phyloP scores from a whole-genome alignment of 2,888 invertebrate genomes.

The Drosophila formosana region DNA sequence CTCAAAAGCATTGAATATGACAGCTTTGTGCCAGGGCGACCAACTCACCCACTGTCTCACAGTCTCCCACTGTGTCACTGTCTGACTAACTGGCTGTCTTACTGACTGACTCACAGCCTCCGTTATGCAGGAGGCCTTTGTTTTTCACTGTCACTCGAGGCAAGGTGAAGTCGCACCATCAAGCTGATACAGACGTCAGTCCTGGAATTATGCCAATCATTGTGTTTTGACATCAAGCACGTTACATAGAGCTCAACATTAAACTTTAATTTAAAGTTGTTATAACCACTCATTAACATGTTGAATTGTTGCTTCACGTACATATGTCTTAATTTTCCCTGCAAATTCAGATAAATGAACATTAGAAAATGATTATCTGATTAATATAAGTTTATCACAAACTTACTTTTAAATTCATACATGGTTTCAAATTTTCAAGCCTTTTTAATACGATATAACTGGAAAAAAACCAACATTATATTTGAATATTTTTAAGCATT shows the following conservation, averaged over 20 bases:
- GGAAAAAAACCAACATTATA: no score
- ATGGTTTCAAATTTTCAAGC: no score
- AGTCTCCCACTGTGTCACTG: conserved; percentile 6
- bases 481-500: no score
- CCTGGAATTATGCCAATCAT: conserved; percentile 4
- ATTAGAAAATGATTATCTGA: no score
- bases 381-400: no score
- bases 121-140: background rate
- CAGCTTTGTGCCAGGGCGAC: background rate
- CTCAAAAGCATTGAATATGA: conserved; percentile 27
- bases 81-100: background rate
- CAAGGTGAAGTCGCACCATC: background rate
- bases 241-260: background rate
- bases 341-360: no score
- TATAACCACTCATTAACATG: no score
- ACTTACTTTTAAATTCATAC: no score
- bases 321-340: no score
- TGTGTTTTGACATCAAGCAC: background rate
- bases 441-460: no score
- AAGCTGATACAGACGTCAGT: conserved; percentile 1
- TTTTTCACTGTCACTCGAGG: conserved; percentile 1
- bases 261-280: no score
- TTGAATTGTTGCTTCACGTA: no score
- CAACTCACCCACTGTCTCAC: conserved; percentile 13
- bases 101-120: background rate